A percentile compares a stretch with the other conserved stretches of the same genome.
Evolutionary conservation across 2,797 vertebrate species (phyloP).

Genomic region (Cryptoprocta ferox): DNA sequence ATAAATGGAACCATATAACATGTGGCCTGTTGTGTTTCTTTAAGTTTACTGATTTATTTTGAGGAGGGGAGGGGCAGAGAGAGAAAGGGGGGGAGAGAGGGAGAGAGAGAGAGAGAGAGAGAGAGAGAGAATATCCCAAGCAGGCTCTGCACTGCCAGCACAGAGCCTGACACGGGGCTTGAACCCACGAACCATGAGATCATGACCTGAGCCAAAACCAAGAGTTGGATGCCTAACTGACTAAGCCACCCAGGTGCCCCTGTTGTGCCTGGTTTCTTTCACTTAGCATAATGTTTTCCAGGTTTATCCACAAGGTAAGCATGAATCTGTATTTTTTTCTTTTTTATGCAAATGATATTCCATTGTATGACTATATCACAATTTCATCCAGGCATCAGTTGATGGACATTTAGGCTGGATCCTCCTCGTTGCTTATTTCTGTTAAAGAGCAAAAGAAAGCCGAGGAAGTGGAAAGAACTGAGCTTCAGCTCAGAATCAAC

Average conservation of each 20-base stretch:
- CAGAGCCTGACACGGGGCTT: too few relatives aligned
- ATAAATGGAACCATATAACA: neutral
- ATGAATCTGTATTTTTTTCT: neutral
- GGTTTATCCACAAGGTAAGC: neutral
- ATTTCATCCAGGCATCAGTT: neutral
- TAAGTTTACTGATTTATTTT: too few relatives aligned
- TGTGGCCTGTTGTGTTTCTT: neutral
- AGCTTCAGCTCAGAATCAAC: neutral
- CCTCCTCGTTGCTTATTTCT: neutral
- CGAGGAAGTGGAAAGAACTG: neutral
- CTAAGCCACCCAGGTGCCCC: too few relatives aligned
- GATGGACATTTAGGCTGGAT: neutral
- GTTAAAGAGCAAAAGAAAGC: neutral
- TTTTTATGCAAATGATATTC: slow-evolving; percentile 12
- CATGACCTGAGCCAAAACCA: too few relatives aligned
- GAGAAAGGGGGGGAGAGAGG: too few relatives aligned
- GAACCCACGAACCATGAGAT: too few relatives aligned
- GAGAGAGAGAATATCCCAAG: too few relatives aligned
- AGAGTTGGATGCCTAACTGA: too few relatives aligned
- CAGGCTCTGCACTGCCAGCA: too few relatives aligned
- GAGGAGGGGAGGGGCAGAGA: too few relatives aligned
- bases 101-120: too few relatives aligned
- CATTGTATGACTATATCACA: neutral
- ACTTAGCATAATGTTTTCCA: neutral
- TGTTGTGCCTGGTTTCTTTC: neutral